phyloP scores from a whole-genome alignment of 2,797 vertebrate genomes.

The Pogonophryne albipinna region DNA sequence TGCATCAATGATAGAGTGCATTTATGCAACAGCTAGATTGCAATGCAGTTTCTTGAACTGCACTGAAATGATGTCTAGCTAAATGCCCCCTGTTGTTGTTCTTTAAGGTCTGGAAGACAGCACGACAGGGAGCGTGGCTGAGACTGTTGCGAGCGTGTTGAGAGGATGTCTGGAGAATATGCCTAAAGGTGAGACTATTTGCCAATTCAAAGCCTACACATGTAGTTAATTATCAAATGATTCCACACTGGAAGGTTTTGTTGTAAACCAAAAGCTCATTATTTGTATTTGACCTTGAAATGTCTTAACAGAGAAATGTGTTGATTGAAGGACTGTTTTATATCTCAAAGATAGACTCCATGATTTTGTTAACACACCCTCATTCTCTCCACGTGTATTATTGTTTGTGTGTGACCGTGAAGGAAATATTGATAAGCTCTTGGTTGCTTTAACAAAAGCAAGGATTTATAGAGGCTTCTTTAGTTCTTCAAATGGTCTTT shows the following conservation, averaged over 20 bases:
- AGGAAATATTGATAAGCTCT: slow-evolving; percentile 1
- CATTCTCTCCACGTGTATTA: not conserved
- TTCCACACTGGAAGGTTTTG: not conserved
- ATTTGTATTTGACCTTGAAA: slow-evolving; percentile 21
- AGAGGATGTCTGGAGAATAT: slow-evolving; percentile 95
- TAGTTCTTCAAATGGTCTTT: slow-evolving; percentile 6
- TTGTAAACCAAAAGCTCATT: not conserved
- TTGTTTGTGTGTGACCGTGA: not conserved
- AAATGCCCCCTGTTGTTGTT: slow-evolving; percentile 13
- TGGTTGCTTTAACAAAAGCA: not conserved
- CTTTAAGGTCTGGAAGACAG: slow-evolving; percentile 93
- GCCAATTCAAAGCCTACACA: not conserved
- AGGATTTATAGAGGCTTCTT: not conserved
- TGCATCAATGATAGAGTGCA: not conserved
- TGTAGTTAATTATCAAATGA: not conserved
- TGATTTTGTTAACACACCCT: not conserved
- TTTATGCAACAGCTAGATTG: not conserved
- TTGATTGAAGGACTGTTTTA: not conserved
- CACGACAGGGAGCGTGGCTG: slow-evolving; percentile 93
- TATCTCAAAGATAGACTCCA: not conserved
- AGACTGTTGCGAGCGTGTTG: slow-evolving; percentile 93
- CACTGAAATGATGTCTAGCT: not conserved
- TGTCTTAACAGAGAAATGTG: not conserved
- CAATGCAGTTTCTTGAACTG: not conserved
- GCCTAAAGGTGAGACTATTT: slow-evolving; percentile 87